Base-by-base conservation (phyloP, 2,888 invertebrate species). In the Adela reaumurella region DNA sequence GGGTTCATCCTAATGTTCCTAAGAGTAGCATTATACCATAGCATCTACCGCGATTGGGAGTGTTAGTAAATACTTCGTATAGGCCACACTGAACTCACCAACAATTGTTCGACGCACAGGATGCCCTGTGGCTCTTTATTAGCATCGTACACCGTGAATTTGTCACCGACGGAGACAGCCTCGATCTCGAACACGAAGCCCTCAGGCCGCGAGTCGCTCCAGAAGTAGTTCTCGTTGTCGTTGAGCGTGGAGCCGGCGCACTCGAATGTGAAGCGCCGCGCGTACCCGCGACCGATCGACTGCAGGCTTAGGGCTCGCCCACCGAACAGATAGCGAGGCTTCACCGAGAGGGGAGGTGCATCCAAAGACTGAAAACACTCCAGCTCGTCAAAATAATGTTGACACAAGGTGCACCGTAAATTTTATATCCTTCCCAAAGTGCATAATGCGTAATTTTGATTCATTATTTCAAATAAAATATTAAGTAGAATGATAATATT, bases 131-230 rank as follows among this genome's bases (percentile, higher is more conserved):
- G 80, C 57, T 85, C 83, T 57, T 83, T 83, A 58, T 85, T 85
- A 20, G 83, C 81, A 62, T 88, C 86, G 57, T 83, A 85, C 49
- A 89, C 82, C n/a, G 86, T 86, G 59, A 88, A 89, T 62, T 86
- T 86, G 57, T 89, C 87, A 17, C 87, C 87, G 49, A 83, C 70
- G 14, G 84, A 83, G 5, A 89, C 78, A 1, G 86, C 83, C 60
- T 86, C 85, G 52, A 87, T 70, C 62, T 87, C 86, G 65, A 90
- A 89, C 28, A 84, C 86, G 63, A 84, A 90, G 46, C 90, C 90
- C 64, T 85, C 85, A 1, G 85, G 84, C 53, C 83, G 74, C 29
- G 88, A 89, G 70, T 90, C 90, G 19, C 88, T 86, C 88, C 89
- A 90, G 74, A 90, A 90, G 66, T 86, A 89, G 62, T 88, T 87